A percentile compares a stretch with the other conserved stretches of the same genome.
Conservation (phyloP, 2,888 invertebrate species). For the Drosophila engyochracea region DNA sequence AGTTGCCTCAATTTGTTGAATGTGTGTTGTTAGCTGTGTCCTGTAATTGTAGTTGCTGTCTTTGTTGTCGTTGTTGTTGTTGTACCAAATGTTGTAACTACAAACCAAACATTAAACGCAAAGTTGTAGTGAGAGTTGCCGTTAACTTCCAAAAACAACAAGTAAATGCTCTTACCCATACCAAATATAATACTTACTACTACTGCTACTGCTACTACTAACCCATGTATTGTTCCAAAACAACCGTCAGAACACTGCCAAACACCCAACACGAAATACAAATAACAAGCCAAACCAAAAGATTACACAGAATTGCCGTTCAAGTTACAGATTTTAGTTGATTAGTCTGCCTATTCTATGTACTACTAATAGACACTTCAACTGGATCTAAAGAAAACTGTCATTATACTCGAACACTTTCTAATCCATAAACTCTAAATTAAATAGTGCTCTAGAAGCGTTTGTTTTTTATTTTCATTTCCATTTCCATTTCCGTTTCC, state of each 20-base stretch:
- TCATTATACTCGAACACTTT: constrained; percentile 46
- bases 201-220: constrained; percentile 3
- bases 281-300: constrained; percentile 14
- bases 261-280: constrained; percentile 27
- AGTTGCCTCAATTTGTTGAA: constrained; percentile 46
- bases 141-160: constrained; percentile 23
- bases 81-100: constrained; percentile 44
- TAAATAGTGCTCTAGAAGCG: constrained; percentile 26
- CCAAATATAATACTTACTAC: constrained; percentile 1
- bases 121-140: constrained; percentile 60
- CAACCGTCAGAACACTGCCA: constrained; percentile 14
- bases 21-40: constrained; percentile 43
- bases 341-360: constrained; percentile 37
- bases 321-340: constrained; percentile 32
- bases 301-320: constrained; percentile 16
- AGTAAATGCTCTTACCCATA: constrained; percentile 11
- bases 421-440: constrained; percentile 23
- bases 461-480: constrained; percentile 18
- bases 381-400: constrained; percentile 42
- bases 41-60: constrained; percentile 60
- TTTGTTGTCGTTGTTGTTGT: constrained; percentile 55
- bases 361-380: constrained; percentile 34
- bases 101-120: constrained; percentile 34
- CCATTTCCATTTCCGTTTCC: constrained; percentile 32
- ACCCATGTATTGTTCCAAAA: constrained; percentile 25